These are phyloP conservation scores for Rhopilema esculentum DNA, from an alignment of 30 jellyfish, hydroid and myxozoan genomes.

Conservation along the genomic window DNA sequence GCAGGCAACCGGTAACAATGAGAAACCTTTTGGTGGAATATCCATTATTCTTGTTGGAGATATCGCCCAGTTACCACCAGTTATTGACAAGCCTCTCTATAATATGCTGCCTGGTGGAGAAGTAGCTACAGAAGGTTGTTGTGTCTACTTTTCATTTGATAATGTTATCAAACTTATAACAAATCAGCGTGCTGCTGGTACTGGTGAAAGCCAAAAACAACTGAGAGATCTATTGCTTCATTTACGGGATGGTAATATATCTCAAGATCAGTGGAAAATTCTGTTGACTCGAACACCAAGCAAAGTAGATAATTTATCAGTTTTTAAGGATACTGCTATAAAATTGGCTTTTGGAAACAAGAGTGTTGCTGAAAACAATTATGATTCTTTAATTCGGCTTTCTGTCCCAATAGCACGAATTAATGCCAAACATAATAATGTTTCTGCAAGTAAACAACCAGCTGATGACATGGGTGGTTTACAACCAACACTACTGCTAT, in stretches of 20 bases:
- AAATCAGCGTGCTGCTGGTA: neutral
- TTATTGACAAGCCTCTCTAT: constrained; percentile 46
- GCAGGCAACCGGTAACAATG: constrained; percentile 25
- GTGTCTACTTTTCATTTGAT: neutral
- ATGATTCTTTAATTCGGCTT: constrained; percentile 1
- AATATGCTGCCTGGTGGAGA: constrained; percentile 15
- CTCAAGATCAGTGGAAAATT: neutral
- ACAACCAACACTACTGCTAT: constrained; percentile 18
- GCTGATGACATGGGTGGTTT: constrained; percentile 77
- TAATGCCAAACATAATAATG: constrained; percentile 40
- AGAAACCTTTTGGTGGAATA: constrained; percentile 48
- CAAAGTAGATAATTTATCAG: neutral
- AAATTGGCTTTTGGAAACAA: constrained; percentile 23
- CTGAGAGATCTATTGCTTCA: neutral
- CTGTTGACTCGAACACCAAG: neutral
- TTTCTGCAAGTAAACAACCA: constrained; percentile 19
- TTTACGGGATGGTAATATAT: neutral
- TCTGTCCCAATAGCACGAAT: constrained; percentile 48
- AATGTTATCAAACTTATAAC: constrained; percentile 9
- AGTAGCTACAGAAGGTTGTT: constrained; percentile 43
- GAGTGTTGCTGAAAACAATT: constrained; percentile 42
- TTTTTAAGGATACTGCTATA: neutral
- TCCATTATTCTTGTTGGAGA: constrained; percentile 48
- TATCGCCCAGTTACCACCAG: constrained; percentile 66
- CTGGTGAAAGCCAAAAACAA: neutral